Evolutionary conservation across 1,140 invertebrate genomes (phyloP).

Genomic region (Pogonognathellus flavescens): DNA sequence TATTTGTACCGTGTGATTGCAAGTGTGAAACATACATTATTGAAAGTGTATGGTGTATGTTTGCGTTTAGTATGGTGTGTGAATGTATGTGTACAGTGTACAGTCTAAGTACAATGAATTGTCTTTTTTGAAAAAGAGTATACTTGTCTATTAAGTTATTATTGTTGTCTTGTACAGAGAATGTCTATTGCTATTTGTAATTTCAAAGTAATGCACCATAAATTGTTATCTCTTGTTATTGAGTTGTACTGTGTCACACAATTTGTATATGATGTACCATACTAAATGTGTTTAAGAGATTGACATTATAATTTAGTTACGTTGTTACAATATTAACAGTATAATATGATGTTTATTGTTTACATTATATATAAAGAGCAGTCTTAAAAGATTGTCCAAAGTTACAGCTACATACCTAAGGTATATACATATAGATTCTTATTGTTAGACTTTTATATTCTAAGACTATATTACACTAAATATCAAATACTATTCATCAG

Average conservation of each 20-base stretch:
- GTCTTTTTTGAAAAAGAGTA: no score
- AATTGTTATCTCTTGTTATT: background rate
- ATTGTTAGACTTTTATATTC: background rate
- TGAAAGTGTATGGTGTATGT: no score
- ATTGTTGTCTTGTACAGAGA: no score
- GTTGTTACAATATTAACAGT: background rate
- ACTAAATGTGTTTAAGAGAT: constrained; percentile 2
- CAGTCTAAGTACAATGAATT: no score
- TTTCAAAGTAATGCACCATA: background rate
- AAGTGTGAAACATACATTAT: no score
- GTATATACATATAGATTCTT: background rate
- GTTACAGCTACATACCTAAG: constrained; percentile 1
- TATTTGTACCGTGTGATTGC: no score
- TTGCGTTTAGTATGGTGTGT: no score
- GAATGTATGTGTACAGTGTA: no score
- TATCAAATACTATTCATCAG: background rate
- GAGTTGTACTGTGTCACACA: background rate
- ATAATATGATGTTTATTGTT: background rate
- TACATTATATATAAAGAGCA: background rate
- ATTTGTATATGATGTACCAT: background rate
- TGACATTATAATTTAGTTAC: constrained; percentile 15
- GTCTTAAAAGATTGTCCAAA: constrained; percentile 1
- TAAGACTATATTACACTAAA: background rate
- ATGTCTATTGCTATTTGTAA: background rate
- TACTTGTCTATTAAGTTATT: no score